Base-by-base conservation (phyloP, 2,113 vertebrate genomes). In the Ramphastos sulfuratus region DNA sequence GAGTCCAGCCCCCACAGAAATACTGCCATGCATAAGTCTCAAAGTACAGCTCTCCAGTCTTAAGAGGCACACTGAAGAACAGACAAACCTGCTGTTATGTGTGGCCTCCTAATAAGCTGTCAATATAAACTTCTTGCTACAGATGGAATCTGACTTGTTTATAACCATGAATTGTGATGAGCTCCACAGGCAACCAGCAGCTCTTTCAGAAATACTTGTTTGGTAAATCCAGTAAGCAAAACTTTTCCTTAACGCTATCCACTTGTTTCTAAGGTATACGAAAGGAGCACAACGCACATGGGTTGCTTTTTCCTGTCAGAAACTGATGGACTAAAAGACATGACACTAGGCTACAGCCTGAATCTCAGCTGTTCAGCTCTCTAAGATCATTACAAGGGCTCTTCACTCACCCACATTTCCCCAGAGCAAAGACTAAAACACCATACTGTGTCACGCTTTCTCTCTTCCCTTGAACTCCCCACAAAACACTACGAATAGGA, bases 41-140 rank as follows among this genome's bases (percentile, higher is more conserved):
- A 20, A 92, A 89, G 73, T 20, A 64, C 73, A 72, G 65, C 54
- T 92, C 94, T 92, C 70, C 74, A 58, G 84, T n/a, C 65, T 84
- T 81, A 71, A 50, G 69, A 46, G 15, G 28, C 64, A 27, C 63
- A 27, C 63, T 31, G 39, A 19, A 19, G 66, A 64, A 87, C 58
- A 58, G 25, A 24, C 48, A 72, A 90, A 61, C 63, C 63, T 50
- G 81, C 61, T 60, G 80, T 30, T 74, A 89, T 30, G 35, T 85
- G 87, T 2, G 1, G 77, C 17, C 61, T 89, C 81, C 70, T 69
- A 59, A 54, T 46, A 66, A 55, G 64, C 46, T 86, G 54, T 35
- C 54, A 74, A 37, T 50, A 67, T 2, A 74, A 77, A 66, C 76
- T 71, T 71, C 76, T 71, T 4, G 2, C 33, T 85, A 1, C 39